Evolutionary conservation across 2,113 vertebrate species (phyloP).

Genomic region (Dicaeum eximium): DNA sequence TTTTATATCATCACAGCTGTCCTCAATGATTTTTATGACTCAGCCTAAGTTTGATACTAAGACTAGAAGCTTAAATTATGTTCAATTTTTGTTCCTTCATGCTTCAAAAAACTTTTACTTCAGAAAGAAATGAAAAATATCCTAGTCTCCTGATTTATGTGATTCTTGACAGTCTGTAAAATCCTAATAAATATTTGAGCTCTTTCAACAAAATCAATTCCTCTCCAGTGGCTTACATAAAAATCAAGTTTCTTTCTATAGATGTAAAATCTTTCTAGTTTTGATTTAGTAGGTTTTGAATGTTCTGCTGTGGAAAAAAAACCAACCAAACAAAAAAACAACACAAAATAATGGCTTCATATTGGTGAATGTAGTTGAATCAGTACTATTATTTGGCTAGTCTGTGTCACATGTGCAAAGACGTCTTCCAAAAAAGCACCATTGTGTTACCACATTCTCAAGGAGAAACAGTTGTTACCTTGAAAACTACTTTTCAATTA

Average conservation of each 20-base stretch:
- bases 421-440: background rate
- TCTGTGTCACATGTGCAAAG: background rate
- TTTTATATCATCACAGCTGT: conserved; percentile 11
- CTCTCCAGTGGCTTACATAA: background rate
- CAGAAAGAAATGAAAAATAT: background rate
- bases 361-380: background rate
- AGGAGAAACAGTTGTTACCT: background rate
- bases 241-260: conserved; percentile 1
- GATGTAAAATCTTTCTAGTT: background rate
- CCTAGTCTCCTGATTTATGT: background rate
- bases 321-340: too few relatives aligned
- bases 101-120: background rate
- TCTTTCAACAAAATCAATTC: background rate
- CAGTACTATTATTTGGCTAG: background rate
- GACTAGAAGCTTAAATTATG: background rate
- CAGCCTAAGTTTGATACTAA: background rate
- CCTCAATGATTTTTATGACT: conserved; percentile 20
- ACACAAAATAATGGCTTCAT: background rate
- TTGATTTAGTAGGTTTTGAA: background rate
- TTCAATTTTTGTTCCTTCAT: background rate
- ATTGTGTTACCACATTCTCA: background rate
- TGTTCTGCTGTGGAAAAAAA: background rate
- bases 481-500: background rate
- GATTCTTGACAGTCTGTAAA: background rate
- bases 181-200: conserved; percentile 17